phyloP scores from a whole-genome alignment of 1,140 invertebrate genomes.

The Lepidotrigona ventralis region DNA sequence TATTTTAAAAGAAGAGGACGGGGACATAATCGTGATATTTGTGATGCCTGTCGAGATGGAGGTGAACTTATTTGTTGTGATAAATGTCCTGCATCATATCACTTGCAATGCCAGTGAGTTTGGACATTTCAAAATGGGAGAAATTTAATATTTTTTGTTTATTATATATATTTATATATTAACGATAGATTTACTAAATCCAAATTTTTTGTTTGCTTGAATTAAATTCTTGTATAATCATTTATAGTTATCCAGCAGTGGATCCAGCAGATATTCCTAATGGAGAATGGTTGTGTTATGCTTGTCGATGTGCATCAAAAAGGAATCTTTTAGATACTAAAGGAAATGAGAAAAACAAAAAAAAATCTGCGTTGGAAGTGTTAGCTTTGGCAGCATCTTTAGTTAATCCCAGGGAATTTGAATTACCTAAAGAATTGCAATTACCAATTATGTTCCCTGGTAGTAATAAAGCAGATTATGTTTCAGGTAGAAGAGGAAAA shows the following conservation, averaged over 20 bases:
- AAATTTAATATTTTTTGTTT: neutral
- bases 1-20: constrained; percentile 92
- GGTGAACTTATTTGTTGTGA: constrained; percentile 98
- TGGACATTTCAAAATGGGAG: neutral
- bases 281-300: constrained; percentile 94
- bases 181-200: neutral
- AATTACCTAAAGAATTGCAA: constrained; percentile 89
- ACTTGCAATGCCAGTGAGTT: constrained; percentile 95
- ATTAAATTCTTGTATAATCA: constrained; percentile 12
- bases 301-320: constrained; percentile 83
- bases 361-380: constrained; percentile 85
- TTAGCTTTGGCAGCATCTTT: constrained; percentile 89
- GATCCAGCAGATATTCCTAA: constrained; percentile 93
- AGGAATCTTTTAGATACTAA: constrained; percentile 65
- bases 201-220: neutral
- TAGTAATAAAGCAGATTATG: constrained; percentile 83
- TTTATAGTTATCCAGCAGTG: constrained; percentile 91
- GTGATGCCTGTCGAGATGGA: constrained; percentile 95
- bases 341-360: constrained; percentile 75
- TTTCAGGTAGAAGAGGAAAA: constrained; percentile 73
- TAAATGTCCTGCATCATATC: constrained; percentile 96
- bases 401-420: constrained; percentile 94
- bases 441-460: constrained; percentile 91
- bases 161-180: no score
- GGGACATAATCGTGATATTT: constrained; percentile 95